Base-by-base conservation (phyloP, 2,888 invertebrate genomes). In the Augiades crinisus region DNA sequence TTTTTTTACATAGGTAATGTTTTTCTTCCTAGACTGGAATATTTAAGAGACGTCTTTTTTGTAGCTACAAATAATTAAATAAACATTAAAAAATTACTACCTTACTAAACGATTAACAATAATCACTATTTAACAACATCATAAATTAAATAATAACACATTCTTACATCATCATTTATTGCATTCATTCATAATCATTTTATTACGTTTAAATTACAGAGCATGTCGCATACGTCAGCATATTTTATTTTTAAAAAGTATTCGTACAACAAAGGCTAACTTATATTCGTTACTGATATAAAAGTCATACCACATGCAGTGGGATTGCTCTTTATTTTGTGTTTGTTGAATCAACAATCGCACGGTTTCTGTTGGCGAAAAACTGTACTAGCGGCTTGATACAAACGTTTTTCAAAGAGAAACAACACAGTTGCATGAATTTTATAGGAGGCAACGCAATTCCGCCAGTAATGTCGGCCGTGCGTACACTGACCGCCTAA, bases 321-420 rank as follows among this genome's bases (percentile, higher is more conserved):
- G 17, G 34, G 3, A 33, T 12, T 44, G 44, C 27, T 10, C 34
- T 45, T 45, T 34, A 45, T 45, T 45, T 34, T 45, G 14, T 45
- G 45, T 45, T 45, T 45, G 33, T 33, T n/a, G 34, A 45, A 45
- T 45, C 45, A 45, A 45, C 45, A 45, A 40, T 47, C 14, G 21
- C 38, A 40, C 40, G 31, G 31, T 49, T 34, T 49, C 31, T 47
- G 38, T 38, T 31, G 31, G 21, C 10, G 30, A 47, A 37, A 47
- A 47, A 38, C 38, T 16, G 34, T 34, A 34, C 22, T 24, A 21
- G 36, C 10, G 36, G 10, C 10, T 45, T 10, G 30, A 30, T 38
- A 22, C 27, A 30, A 30, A 47, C 38, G 31, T 38, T 49, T 43
- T 49, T 49, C 13, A 33, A 34, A 41, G 30, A 7, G 13, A n/a